Conservation (phyloP, 2,888 invertebrate genomes). For the Strigamia maritima region DNA sequence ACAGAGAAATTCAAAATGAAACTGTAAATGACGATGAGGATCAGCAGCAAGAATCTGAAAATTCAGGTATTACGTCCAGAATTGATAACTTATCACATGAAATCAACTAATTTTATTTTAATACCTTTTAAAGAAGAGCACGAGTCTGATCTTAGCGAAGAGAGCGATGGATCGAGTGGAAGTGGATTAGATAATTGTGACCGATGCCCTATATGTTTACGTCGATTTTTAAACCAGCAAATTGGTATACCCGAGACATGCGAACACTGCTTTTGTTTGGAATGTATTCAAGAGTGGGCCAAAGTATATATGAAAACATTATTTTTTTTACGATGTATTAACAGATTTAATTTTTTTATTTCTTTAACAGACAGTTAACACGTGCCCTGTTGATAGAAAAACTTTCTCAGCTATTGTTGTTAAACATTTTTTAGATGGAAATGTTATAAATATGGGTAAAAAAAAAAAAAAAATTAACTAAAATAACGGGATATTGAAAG, state of each 20-base stretch:
- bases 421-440: slow-evolving; percentile 64
- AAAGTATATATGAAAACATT: slow-evolving; percentile 55
- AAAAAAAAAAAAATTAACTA: neutral
- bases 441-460: slow-evolving; percentile 60
- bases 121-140: neutral
- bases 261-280: slow-evolving; percentile 83
- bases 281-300: slow-evolving; percentile 91
- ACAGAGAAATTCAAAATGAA: neutral
- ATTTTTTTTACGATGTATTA: neutral
- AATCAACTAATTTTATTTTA: neutral
- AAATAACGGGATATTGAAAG: neutral
- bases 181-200: slow-evolving; percentile 68
- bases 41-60: neutral
- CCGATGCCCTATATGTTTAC: slow-evolving; percentile 85
- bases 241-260: slow-evolving; percentile 82
- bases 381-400: slow-evolving; percentile 87
- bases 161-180: slow-evolving; percentile 35
- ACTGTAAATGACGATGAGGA: neutral
- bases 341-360: slow-evolving; percentile 18
- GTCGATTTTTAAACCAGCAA: slow-evolving; percentile 71
- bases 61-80: neutral
- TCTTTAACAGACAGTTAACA: slow-evolving; percentile 70
- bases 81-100: neutral
- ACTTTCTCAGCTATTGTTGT: slow-evolving; percentile 75
- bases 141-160: neutral